Evolutionary conservation across 1,140 invertebrate genomes (phyloP).

Genomic region (Tachypleus tridentatus): DNA sequence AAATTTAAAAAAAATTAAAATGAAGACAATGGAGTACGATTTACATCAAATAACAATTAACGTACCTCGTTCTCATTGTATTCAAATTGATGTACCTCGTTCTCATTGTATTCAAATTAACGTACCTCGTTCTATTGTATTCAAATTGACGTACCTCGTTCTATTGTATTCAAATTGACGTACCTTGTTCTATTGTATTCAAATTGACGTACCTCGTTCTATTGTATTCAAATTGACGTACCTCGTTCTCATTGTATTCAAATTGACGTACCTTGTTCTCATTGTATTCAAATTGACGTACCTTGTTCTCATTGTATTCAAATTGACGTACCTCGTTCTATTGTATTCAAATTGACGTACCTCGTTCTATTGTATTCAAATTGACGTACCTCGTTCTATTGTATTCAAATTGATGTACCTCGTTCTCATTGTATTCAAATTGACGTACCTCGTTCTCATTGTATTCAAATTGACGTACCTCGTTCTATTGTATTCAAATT

Average conservation of each 20-base stretch:
- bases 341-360: conserved; percentile 27
- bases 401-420: conserved; percentile 29
- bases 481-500: too few relatives aligned
- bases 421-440: conserved; percentile 36
- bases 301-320: conserved; percentile 39
- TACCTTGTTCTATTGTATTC: conserved; percentile 40
- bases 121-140: too few relatives aligned
- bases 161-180: conserved; percentile 35
- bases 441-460: conserved; percentile 37
- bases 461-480: too few relatives aligned
- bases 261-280: too few relatives aligned
- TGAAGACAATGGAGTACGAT: too few relatives aligned
- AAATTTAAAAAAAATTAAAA: too few relatives aligned
- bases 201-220: too few relatives aligned
- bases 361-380: conserved; percentile 39
- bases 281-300: conserved; percentile 24
- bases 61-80: too few relatives aligned
- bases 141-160: conserved; percentile 32
- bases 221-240: conserved; percentile 24
- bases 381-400: too few relatives aligned
- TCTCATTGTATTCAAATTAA: conserved; percentile 39
- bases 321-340: too few relatives aligned
- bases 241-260: conserved; percentile 39
- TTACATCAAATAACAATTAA: too few relatives aligned
- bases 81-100: conserved; percentile 31